Evolutionary conservation across 2,888 invertebrate genomes (phyloP).

Genomic region (Spialia ferax): DNA sequence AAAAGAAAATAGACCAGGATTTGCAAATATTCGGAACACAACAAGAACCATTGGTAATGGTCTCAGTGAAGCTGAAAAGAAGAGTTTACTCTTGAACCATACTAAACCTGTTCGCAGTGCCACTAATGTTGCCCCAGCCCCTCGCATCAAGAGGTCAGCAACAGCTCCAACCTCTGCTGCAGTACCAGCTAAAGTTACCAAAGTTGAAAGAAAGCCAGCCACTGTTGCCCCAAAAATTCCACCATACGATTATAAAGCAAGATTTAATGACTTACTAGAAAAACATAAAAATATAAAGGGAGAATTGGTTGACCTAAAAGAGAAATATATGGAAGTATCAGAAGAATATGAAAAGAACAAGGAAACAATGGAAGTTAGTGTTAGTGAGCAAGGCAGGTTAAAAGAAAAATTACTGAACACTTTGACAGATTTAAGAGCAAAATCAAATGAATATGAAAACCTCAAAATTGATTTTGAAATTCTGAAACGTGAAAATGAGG

Average conservation of each 20-base stretch:
- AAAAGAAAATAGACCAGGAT: constrained; percentile 74
- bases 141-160: constrained; percentile 70
- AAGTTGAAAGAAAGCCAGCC: constrained; percentile 71
- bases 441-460: constrained; percentile 65
- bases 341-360: constrained; percentile 83
- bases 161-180: constrained; percentile 63
- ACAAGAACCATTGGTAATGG: constrained; percentile 64
- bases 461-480: constrained; percentile 76
- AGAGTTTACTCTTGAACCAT: constrained; percentile 71
- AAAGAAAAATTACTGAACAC: constrained; percentile 70
- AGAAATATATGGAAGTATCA: constrained; percentile 81
- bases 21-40: constrained; percentile 59
- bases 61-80: constrained; percentile 76
- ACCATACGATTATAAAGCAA: constrained; percentile 89
- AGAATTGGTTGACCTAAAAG: constrained; percentile 81
- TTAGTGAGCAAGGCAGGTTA: constrained; percentile 67
- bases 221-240: constrained; percentile 84
- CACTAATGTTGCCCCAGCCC: constrained; percentile 57
- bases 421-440: constrained; percentile 70
- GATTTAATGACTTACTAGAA: constrained; percentile 87
- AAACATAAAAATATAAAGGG: constrained; percentile 86
- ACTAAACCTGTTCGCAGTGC: constrained; percentile 64
- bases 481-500: constrained; percentile 75
- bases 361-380: constrained; percentile 65
- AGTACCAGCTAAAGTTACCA: constrained; percentile 63